A percentile compares a stretch with the other conserved stretches of the same genome.
Conservation (phyloP, 2,113 vertebrate genomes). For the Xenotilapia longispinis region DNA sequence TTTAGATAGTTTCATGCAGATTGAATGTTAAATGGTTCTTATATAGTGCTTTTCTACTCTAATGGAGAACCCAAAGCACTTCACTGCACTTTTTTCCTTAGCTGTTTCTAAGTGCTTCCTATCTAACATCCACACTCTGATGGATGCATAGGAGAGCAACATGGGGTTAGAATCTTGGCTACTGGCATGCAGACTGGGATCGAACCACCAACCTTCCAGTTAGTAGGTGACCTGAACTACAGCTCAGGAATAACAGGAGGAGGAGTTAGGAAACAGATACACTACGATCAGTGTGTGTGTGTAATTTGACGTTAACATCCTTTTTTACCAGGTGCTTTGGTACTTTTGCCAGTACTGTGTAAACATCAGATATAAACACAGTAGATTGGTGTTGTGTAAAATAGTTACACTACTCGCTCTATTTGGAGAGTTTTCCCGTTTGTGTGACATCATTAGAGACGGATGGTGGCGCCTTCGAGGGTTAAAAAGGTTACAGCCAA, state of each 20-base stretch:
- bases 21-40: neutral
- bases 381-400: neutral
- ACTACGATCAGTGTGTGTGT: accelerated
- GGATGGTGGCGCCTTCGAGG: accelerated
- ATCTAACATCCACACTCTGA: neutral
- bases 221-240: neutral
- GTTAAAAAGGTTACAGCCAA: neutral
- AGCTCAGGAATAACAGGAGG: neutral
- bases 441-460: neutral
- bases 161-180: accelerated
- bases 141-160: neutral
- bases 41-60: neutral
- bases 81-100: neutral
- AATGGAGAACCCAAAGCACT: neutral
- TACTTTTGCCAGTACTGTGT: accelerated
- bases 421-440: neutral
- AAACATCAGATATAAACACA: neutral
- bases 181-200: neutral
- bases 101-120: neutral
- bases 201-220: neutral
- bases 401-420: neutral
- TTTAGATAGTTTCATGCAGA: neutral
- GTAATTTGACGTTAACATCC: accelerated
- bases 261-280: neutral
- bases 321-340: neutral